Percentiles rank a stretch among this genome's conserved stretches.
phyloP scores from a whole-genome alignment of 2,888 invertebrate species.

The Notodonta ziczac region DNA sequence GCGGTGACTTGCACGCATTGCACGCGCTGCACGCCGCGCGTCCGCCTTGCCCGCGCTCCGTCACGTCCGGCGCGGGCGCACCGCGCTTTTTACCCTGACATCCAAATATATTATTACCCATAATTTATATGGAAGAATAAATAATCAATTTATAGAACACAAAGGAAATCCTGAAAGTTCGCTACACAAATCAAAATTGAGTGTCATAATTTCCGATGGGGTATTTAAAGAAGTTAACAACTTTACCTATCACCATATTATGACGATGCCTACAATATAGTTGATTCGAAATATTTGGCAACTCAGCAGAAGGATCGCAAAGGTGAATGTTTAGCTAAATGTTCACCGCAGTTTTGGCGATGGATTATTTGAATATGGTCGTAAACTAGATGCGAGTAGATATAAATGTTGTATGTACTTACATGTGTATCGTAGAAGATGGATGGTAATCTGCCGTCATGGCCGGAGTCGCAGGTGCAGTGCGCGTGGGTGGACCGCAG shows the following conservation, averaged over 20 bases:
- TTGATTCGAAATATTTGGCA: too few relatives aligned
- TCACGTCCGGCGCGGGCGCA: slow-evolving; percentile 86
- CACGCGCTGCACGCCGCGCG: slow-evolving; percentile 36
- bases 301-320: too few relatives aligned
- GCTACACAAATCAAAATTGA: too few relatives aligned
- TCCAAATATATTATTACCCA: background rate
- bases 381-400: slow-evolving; percentile 1
- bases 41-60: slow-evolving; percentile 66
- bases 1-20: slow-evolving; percentile 63
- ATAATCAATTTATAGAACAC: too few relatives aligned
- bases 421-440: slow-evolving; percentile 79
- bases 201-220: too few relatives aligned
- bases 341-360: background rate
- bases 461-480: slow-evolving; percentile 70
- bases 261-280: too few relatives aligned
- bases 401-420: slow-evolving; percentile 40
- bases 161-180: too few relatives aligned
- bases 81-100: slow-evolving; percentile 72
- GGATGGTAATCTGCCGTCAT: slow-evolving; percentile 66
- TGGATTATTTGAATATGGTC: slow-evolving; percentile 8
- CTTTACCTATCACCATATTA: too few relatives aligned
- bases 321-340: too few relatives aligned
- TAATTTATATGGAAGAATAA: too few relatives aligned
- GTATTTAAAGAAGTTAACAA: too few relatives aligned
- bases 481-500: slow-evolving; percentile 58